A percentile compares a stretch with the other conserved stretches of the same genome.
phyloP scores from a whole-genome alignment of 2,113 vertebrate species.

The Elgaria multicarinata region DNA sequence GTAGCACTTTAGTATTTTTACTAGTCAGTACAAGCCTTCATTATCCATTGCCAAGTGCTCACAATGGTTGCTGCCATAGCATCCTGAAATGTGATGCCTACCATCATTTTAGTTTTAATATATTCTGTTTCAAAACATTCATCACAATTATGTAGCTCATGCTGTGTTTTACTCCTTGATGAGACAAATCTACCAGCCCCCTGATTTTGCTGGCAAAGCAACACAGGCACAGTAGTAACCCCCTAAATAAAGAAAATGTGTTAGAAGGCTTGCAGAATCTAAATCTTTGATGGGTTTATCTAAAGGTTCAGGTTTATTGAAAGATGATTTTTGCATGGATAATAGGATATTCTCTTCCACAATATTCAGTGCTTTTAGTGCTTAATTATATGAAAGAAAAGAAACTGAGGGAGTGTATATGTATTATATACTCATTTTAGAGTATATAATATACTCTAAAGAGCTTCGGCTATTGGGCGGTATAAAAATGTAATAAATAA shows the following conservation, averaged over 20 bases:
- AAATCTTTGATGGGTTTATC: not conserved
- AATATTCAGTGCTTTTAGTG: not conserved
- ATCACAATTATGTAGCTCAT: not conserved
- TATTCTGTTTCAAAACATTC: not conserved
- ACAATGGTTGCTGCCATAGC: not conserved
- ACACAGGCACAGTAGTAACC: not conserved
- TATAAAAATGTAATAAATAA: no score
- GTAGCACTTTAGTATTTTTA: not conserved
- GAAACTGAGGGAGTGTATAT: not conserved
- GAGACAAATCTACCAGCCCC: not conserved
- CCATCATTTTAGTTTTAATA: no score
- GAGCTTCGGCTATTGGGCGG: no score
- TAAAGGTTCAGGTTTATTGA: not conserved
- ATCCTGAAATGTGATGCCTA: not conserved
- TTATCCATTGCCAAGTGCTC: not conserved
- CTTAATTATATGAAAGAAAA: not conserved
- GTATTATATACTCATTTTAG: not conserved
- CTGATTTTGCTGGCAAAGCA: not conserved
- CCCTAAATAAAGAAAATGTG: not conserved
- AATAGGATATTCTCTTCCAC: not conserved
- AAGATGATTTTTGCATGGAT: not conserved
- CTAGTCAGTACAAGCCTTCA: not conserved
- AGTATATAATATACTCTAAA: no score
- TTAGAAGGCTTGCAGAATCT: not conserved
- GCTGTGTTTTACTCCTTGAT: not conserved